Percentiles rank a stretch among this genome's conserved stretches.
Conservation (phyloP, 2,797 vertebrate species). For the Anas bernieri region DNA sequence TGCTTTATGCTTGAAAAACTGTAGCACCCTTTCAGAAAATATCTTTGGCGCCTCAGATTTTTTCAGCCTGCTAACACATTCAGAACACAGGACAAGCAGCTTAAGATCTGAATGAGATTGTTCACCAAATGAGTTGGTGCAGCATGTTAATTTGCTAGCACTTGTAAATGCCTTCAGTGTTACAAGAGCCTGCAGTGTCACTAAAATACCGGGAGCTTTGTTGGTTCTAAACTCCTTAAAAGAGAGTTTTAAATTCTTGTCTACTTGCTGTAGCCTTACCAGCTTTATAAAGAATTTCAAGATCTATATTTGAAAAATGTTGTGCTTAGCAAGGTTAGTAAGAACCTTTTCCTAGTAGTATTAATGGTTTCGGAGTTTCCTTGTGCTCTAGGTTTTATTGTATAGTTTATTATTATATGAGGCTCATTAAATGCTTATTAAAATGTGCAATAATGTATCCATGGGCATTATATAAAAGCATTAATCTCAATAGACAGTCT, state of each 20-base stretch:
- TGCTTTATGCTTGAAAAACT: constrained; percentile 35
- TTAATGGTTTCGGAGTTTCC: neutral
- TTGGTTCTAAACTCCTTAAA: constrained; percentile 66
- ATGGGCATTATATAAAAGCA: too few species aligned
- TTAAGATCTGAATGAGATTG: constrained; percentile 55
- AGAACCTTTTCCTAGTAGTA: neutral
- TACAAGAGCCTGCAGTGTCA: constrained; percentile 46
- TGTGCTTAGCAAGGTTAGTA: neutral
- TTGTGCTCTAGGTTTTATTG: neutral
- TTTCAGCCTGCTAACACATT: constrained; percentile 57
- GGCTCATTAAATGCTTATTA: too few species aligned
- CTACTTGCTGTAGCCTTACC: neutral
- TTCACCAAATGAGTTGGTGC: constrained; percentile 50
- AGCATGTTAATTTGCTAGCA: constrained; percentile 36
- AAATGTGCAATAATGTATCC: too few species aligned
- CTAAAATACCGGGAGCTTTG: constrained; percentile 62
- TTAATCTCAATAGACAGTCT: neutral
- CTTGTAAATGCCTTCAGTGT: constrained; percentile 66
- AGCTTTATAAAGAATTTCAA: constrained; percentile 40
- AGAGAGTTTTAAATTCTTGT: constrained; percentile 64
- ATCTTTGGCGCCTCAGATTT: constrained; percentile 3
- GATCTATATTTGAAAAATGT: constrained; percentile 6
- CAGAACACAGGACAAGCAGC: constrained; percentile 43
- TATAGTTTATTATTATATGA: neutral
- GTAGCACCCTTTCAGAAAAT: constrained; percentile 59